Evolutionary conservation across 2,888 invertebrate species (phyloP).

Genomic region (Amiota mariae): DNA sequence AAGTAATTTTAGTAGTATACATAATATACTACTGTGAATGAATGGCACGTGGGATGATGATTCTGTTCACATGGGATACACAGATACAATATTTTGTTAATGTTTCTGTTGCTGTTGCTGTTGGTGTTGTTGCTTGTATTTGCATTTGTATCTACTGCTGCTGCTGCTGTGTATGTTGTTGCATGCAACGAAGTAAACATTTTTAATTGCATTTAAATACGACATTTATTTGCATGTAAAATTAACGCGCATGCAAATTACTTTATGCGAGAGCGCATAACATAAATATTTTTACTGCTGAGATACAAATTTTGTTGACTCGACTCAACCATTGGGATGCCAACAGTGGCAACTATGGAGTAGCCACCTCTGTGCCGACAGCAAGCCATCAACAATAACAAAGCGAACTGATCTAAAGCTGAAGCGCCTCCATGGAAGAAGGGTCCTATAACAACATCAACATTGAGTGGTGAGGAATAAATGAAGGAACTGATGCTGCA

Average conservation of each 20-base stretch:
- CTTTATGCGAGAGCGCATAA: constrained; percentile 52
- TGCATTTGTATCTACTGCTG: no score
- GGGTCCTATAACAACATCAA: not conserved
- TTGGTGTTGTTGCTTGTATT: no score
- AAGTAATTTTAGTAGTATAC: no score
- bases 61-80: constrained; percentile 12
- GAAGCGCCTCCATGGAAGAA: not conserved
- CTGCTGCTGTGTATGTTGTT: constrained; percentile 29
- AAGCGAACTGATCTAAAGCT: not conserved
- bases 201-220: constrained; percentile 72
- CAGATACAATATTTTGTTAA: constrained; percentile 39
- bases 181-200: constrained; percentile 63
- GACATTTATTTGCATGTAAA: constrained; percentile 72
- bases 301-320: not conserved
- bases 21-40: no score
- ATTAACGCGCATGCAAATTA: constrained; percentile 70
- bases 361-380: not conserved
- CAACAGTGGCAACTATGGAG: not conserved
- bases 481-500: no score
- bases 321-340: not conserved
- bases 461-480: no score
- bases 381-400: not conserved
- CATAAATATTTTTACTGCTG: constrained; percentile 28
- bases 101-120: no score
- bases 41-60: not conserved